Percentiles rank a stretch among this genome's conserved stretches.
Conservation (phyloP, 1,140 invertebrate genomes). For the Daktulosphaira vitifoliae region DNA sequence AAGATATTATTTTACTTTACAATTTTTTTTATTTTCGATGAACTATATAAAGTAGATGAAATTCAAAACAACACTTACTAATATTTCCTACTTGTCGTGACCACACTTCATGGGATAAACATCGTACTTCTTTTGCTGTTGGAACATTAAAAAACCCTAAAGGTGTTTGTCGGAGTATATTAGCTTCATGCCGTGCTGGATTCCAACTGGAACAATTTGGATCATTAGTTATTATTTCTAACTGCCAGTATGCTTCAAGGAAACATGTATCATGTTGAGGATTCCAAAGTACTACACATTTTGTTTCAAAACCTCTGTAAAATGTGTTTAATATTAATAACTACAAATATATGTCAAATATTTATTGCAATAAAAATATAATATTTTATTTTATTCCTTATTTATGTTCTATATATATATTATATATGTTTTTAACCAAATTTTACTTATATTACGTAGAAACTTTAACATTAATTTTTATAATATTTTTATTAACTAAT, state of each 20-base stretch:
- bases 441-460: too few species aligned
- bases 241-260: constrained; percentile 39
- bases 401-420: not conserved
- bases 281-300: constrained; percentile 40
- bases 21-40: too few species aligned
- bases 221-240: constrained; percentile 25
- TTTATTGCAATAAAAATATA: too few species aligned
- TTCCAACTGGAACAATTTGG: constrained; percentile 18
- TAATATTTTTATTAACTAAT: too few species aligned
- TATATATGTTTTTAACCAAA: not conserved
- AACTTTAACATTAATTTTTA: not conserved
- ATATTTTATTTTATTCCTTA: too few species aligned
- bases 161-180: constrained; percentile 23
- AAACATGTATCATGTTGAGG: constrained; percentile 35
- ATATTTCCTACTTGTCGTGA: not conserved
- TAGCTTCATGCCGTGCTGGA: constrained; percentile 36
- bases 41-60: too few species aligned
- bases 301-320: constrained; percentile 37
- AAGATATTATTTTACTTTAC: too few species aligned
- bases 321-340: not conserved
- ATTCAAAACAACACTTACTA: not conserved
- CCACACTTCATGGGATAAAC: constrained; percentile 25
- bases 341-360: too few species aligned
- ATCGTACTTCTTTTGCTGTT: not conserved
- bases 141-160: constrained; percentile 30